A percentile compares a stretch with the other conserved stretches of the same genome.
Conservation (phyloP, 2,113 vertebrate genomes). For the Oncorhynchus keta region DNA sequence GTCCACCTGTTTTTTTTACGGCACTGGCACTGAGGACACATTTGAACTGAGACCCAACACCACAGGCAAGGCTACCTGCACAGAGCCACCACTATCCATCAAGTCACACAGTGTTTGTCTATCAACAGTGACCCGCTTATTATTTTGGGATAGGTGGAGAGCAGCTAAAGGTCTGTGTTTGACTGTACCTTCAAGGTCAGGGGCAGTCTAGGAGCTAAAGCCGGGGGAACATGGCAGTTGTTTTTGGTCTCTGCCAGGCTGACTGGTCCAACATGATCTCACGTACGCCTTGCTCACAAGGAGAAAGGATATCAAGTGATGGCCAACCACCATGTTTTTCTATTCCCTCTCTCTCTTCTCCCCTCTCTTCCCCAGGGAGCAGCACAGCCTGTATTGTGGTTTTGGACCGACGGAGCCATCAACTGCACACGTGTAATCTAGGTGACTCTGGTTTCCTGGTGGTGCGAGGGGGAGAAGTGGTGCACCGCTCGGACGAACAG, state of each 20-base stretch:
- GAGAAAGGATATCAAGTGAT: too few species aligned
- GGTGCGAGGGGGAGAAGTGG: conserved; percentile 92
- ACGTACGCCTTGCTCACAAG: too few species aligned
- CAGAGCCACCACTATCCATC: conserved; percentile 11
- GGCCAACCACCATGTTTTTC: too few species aligned
- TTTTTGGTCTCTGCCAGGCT: background rate
- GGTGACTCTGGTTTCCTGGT: conserved; percentile 97
- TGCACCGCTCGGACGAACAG: conserved; percentile 96
- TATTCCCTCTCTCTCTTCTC: too few species aligned
- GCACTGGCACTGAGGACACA: conserved; percentile 25
- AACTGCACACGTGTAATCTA: conserved; percentile 92
- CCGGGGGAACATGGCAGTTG: background rate
- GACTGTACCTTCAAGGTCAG: conserved; percentile 40
- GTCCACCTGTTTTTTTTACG: conserved; percentile 13
- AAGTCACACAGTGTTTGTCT: conserved; percentile 29
- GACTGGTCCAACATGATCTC: too few species aligned
- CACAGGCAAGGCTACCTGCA: conserved; percentile 8
- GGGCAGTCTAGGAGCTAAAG: background rate
- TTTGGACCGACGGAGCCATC: conserved; percentile 91
- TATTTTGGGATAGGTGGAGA: conserved; percentile 48
- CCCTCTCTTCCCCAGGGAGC: conserved; percentile 78
- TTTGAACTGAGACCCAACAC: conserved; percentile 41
- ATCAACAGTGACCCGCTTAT: conserved; percentile 27
- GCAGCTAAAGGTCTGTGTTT: conserved; percentile 25
- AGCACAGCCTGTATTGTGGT: conserved; percentile 93